These are phyloP conservation scores for Augochlora pura DNA, from an alignment of 1,140 invertebrate genomes.

Conservation along the genomic window DNA sequence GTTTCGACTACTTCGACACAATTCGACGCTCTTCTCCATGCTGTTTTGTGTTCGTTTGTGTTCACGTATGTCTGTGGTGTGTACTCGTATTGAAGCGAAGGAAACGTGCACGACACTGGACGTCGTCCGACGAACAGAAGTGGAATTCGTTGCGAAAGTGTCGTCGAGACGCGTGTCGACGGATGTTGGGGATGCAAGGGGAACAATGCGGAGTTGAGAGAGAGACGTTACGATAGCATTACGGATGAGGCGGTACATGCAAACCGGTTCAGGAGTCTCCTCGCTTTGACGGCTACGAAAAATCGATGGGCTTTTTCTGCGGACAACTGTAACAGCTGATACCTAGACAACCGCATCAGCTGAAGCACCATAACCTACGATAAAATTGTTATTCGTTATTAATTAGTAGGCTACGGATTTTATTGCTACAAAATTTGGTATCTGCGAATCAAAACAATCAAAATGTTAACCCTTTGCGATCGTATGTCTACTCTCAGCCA, in stretches of 20 bases:
- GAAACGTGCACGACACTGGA: background rate
- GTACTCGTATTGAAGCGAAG: background rate
- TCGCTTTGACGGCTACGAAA: background rate
- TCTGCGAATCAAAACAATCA: too few relatives aligned
- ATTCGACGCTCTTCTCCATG: constrained; percentile 39
- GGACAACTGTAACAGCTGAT: too few relatives aligned
- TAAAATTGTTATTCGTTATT: too few relatives aligned
- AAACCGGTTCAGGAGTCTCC: constrained; percentile 6
- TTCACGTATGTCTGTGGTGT: background rate
- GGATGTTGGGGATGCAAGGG: background rate
- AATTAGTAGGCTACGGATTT: too few relatives aligned
- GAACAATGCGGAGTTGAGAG: constrained; percentile 21
- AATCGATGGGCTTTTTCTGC: background rate
- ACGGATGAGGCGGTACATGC: constrained; percentile 9
- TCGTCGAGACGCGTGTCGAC: constrained; percentile 1
- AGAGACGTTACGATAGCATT: constrained; percentile 20
- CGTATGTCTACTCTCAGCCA: too few relatives aligned
- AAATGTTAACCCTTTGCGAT: too few relatives aligned
- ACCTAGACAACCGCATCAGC: too few relatives aligned
- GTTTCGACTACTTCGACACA: background rate
- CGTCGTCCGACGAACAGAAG: constrained; percentile 25
- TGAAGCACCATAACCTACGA: too few relatives aligned
- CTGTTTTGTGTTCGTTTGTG: constrained; percentile 14
- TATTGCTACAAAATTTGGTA: too few relatives aligned
- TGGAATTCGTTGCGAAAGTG: background rate